phyloP scores from a whole-genome alignment of 2,888 invertebrate genomes.

The Molanna angustata region DNA sequence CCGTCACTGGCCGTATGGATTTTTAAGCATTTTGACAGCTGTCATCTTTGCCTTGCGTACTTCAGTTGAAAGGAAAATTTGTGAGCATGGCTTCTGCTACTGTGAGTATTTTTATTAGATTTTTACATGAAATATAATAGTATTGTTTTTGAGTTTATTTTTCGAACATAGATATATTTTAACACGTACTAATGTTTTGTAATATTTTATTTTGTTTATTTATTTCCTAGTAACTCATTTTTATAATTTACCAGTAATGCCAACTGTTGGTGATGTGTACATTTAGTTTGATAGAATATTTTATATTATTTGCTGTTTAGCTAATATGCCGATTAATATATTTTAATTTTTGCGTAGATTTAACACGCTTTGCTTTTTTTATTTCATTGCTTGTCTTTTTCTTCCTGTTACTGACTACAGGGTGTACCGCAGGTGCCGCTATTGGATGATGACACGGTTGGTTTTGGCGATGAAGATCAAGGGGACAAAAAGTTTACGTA shows the following conservation, averaged over 20 bases:
- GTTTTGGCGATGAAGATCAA: slow-evolving; percentile 81
- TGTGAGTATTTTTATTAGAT: slow-evolving; percentile 39
- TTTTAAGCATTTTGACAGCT: slow-evolving; percentile 25
- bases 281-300: slow-evolving; percentile 13
- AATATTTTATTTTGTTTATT: neutral
- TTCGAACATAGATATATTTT: neutral
- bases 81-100: slow-evolving; percentile 50
- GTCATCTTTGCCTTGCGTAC: slow-evolving; percentile 21
- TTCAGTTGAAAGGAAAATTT: slow-evolving; percentile 17
- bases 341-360: slow-evolving; percentile 7
- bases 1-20: slow-evolving; percentile 24
- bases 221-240: neutral
- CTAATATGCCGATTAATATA: neutral
- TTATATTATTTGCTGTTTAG: slow-evolving; percentile 14
- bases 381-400: slow-evolving; percentile 23
- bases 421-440: slow-evolving; percentile 74
- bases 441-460: slow-evolving; percentile 81
- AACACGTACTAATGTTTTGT: neutral
- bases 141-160: neutral
- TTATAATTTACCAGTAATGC: neutral
- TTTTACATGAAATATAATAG: neutral
- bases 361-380: slow-evolving; percentile 13
- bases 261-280: slow-evolving; percentile 21
- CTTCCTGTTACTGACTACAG: slow-evolving; percentile 37
- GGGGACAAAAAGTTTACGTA: slow-evolving; percentile 44